Conservation (phyloP, 1,140 invertebrate genomes). For the Leptoteleia sp. region DNA sequence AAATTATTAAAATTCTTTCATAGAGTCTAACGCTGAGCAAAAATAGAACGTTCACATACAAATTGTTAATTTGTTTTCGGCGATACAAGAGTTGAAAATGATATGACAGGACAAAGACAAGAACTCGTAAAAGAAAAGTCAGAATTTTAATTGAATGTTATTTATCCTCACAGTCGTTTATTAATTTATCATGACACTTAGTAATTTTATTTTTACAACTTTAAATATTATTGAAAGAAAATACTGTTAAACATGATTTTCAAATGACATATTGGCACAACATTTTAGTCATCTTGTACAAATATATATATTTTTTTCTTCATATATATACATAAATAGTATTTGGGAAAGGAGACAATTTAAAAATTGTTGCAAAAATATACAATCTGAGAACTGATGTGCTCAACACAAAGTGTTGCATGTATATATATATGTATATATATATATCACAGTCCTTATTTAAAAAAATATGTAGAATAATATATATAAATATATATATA, state of each 20-base stretch:
- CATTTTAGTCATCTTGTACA: slow-evolving; percentile 26
- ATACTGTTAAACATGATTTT: slow-evolving; percentile 14
- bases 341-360: background rate
- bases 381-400: slow-evolving; percentile 23
- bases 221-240: slow-evolving; percentile 12
- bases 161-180: slow-evolving; percentile 10
- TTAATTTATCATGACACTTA: background rate
- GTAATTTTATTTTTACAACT: slow-evolving; percentile 5
- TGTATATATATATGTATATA: slow-evolving; percentile 29
- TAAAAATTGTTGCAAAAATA: slow-evolving; percentile 50
- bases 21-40: slow-evolving; percentile 22
- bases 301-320: slow-evolving; percentile 31
- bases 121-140: background rate
- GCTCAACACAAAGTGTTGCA: slow-evolving; percentile 21
- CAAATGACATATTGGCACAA: slow-evolving; percentile 25
- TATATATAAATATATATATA: slow-evolving; percentile 2
- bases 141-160: background rate
- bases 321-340: slow-evolving; percentile 27
- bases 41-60: slow-evolving; percentile 8
- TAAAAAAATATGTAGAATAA: slow-evolving; percentile 11
- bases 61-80: slow-evolving; percentile 1
- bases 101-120: background rate
- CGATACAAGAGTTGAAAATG: background rate
- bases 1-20: slow-evolving; percentile 6
- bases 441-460: slow-evolving; percentile 35